Evolutionary conservation across 2,888 invertebrate genomes (phyloP).

Genomic region (Cordilura impudica): DNA sequence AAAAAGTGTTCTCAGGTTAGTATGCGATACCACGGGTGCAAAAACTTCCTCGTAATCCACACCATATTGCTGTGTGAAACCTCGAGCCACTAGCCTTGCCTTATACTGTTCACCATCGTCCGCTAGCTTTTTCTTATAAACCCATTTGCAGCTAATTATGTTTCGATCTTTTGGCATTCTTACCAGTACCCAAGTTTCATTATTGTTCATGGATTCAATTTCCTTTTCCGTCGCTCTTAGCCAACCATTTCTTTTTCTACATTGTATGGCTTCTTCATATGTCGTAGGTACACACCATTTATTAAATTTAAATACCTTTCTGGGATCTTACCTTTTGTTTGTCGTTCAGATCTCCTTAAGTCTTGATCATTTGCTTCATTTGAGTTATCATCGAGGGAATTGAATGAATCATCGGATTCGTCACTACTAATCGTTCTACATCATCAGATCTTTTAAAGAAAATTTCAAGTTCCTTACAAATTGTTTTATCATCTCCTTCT

Average conservation of each 20-base stretch:
- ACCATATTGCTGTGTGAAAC: slow-evolving; percentile 13
- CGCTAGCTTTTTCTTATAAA: slow-evolving; percentile 3
- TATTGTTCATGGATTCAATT: neutral
- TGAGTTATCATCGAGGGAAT: too few species aligned
- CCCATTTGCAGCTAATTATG: slow-evolving; percentile 1
- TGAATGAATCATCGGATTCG: too few species aligned
- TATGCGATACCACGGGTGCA: slow-evolving; percentile 12
- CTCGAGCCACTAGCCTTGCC: slow-evolving; percentile 12
- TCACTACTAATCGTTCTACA: too few species aligned
- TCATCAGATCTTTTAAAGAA: neutral
- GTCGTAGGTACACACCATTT: too few species aligned
- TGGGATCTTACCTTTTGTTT: neutral
- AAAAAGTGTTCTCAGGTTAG: neutral
- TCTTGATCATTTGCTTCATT: too few species aligned
- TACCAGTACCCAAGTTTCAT: slow-evolving; percentile 13
- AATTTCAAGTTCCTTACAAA: neutral
- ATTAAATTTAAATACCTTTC: neutral
- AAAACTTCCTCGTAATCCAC: slow-evolving; percentile 14
- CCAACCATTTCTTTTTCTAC: too few species aligned
- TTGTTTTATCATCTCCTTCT: neutral
- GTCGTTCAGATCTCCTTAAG: neutral
- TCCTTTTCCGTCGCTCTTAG: neutral
- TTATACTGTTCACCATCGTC: neutral
- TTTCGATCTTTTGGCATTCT: neutral
- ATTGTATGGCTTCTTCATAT: too few species aligned